Evolutionary conservation across 2,113 vertebrate species (phyloP).

Genomic region (Nothoprocta perdicaria): DNA sequence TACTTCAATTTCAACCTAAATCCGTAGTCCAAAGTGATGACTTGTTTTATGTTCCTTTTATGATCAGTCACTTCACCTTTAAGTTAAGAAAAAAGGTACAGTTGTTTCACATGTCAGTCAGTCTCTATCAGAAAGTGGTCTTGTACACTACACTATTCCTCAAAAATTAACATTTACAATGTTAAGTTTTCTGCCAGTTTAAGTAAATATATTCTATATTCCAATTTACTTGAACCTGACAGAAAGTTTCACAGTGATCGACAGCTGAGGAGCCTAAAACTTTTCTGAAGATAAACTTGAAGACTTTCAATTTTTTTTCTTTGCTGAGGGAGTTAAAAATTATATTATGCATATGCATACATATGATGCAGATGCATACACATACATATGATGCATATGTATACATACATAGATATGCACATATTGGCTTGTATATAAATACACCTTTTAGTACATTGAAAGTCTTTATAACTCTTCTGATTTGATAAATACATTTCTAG

Average conservation of each 20-base stretch:
- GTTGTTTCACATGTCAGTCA: neutral
- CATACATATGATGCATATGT: too few relatives aligned
- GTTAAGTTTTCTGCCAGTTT: neutral
- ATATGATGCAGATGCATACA: too few relatives aligned
- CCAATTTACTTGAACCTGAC: constrained; percentile 32
- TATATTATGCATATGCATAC: neutral
- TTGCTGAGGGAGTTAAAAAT: neutral
- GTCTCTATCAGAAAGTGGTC: neutral
- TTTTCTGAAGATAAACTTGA: constrained; percentile 12
- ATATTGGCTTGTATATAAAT: neutral
- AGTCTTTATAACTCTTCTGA: constrained; percentile 4
- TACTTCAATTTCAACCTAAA: neutral
- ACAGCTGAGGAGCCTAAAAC: neutral
- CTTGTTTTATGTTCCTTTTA: neutral
- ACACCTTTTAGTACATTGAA: neutral
- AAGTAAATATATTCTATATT: constrained; percentile 5
- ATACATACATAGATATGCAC: too few relatives aligned
- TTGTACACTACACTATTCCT: neutral
- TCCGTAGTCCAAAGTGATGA: neutral
- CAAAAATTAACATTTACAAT: neutral
- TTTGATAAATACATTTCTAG: neutral
- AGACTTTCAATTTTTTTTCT: neutral
- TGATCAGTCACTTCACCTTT: neutral
- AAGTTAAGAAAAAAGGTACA: neutral
- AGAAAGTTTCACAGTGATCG: neutral